Conservation (phyloP, 2,888 invertebrate species). For the Sussaba pulchella region DNA sequence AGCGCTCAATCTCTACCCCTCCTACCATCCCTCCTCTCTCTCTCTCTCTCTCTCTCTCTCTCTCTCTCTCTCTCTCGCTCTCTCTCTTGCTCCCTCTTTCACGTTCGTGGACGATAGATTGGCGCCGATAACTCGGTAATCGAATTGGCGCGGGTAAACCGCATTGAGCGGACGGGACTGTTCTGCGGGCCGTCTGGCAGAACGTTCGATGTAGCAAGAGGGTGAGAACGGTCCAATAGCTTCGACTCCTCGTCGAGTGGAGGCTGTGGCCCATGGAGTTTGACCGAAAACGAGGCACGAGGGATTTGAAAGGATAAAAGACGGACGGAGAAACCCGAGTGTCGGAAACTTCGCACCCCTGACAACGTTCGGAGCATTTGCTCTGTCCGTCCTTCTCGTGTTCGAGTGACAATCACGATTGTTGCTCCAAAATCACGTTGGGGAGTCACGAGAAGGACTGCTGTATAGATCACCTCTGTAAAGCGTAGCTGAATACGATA, state of each 20-base stretch:
- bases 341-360: constrained; percentile 14
- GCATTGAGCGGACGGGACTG: constrained; percentile 28
- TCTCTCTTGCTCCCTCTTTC: too few relatives aligned
- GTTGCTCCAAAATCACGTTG: constrained; percentile 9
- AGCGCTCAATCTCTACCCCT: too few relatives aligned
- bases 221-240: constrained; percentile 20
- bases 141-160: constrained; percentile 64
- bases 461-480: background rate
- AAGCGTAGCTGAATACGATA: background rate
- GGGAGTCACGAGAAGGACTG: background rate
- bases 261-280: constrained; percentile 1
- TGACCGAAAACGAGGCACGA: constrained; percentile 30
- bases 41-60: too few relatives aligned
- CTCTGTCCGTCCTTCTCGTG: background rate
- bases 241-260: constrained; percentile 19
- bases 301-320: constrained; percentile 5
- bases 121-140: constrained; percentile 67
- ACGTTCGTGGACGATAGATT: constrained; percentile 59
- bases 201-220: background rate
- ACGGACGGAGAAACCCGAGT: constrained; percentile 3
- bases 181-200: constrained; percentile 9
- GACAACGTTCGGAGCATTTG: background rate
- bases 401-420: constrained; percentile 7
- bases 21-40: too few relatives aligned
- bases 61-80: constrained; percentile 16